phyloP scores from a whole-genome alignment of 2,113 vertebrate genomes.

The Calyptommatus sinebrachiatus region DNA sequence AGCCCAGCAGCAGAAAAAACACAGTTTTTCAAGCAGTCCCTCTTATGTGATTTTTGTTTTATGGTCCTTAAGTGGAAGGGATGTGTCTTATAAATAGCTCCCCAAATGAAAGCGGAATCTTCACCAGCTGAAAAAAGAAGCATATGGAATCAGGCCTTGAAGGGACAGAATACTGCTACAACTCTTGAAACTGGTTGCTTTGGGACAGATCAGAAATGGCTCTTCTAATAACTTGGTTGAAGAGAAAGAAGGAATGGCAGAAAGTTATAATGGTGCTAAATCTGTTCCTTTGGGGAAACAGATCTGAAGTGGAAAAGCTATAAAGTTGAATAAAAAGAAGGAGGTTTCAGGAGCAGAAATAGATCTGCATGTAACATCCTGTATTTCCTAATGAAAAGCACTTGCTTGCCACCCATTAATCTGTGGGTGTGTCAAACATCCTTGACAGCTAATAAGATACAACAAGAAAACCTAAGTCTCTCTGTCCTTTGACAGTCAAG shows the following conservation, averaged over 20 bases:
- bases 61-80: background rate
- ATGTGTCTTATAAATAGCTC: conserved; percentile 1
- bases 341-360: background rate
- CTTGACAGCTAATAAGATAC: background rate
- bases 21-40: conserved; percentile 2
- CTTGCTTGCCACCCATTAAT: background rate
- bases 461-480: background rate
- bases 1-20: background rate
- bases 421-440: background rate
- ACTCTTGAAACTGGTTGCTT: background rate
- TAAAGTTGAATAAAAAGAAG: background rate
- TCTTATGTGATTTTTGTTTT: background rate
- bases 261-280: background rate
- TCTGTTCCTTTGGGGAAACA: background rate
- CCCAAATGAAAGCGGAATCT: background rate
- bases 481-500: background rate
- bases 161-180: background rate
- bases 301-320: background rate
- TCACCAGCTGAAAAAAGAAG: conserved; percentile 4
- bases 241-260: background rate
- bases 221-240: conserved; percentile 1
- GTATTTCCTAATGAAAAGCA: background rate
- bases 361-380: background rate
- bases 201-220: background rate
- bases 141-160: background rate